A percentile compares a stretch with the other conserved stretches of the same genome.
Evolutionary conservation across 2,888 invertebrate genomes (phyloP).

Genomic region (Heterodera filipjevi): DNA sequence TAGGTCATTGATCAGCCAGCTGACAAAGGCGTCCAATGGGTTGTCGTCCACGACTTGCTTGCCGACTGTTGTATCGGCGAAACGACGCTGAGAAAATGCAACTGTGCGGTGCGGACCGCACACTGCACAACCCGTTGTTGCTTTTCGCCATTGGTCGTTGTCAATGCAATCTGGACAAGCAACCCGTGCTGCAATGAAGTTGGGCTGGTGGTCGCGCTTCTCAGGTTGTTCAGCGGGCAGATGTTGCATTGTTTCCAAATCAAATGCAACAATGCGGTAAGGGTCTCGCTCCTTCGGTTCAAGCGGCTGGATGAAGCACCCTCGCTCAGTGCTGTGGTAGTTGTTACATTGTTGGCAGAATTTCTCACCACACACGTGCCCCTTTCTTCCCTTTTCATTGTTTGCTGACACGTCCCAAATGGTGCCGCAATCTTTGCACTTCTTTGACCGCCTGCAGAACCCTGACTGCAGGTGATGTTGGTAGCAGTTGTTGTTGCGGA

Average conservation of each 20-base stretch:
- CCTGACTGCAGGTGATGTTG: too few species aligned
- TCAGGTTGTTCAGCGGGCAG: not conserved
- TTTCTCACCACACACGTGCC: not conserved
- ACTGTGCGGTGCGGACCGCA: not conserved
- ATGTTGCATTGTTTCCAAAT: constrained; percentile 11
- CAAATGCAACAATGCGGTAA: constrained; percentile 8
- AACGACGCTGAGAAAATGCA: not conserved
- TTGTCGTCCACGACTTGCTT: not conserved
- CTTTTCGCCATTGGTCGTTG: too few species aligned
- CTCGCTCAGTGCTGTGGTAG: not conserved
- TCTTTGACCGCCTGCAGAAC: too few species aligned
- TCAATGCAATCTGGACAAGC: not conserved
- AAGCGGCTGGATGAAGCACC: constrained; percentile 1
- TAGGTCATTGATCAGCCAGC: constrained; percentile 7
- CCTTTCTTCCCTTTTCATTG: constrained; percentile 7
- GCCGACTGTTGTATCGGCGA: constrained; percentile 15
- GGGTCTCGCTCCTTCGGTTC: not conserved
- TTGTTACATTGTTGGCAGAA: not conserved
- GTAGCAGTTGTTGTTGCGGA: constrained; percentile 4
- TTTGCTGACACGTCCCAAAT: constrained; percentile 10
- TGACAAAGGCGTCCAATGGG: constrained; percentile 22
- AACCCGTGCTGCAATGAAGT: constrained; percentile 13
- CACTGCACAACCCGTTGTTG: too few species aligned
- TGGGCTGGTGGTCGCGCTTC: constrained; percentile 3
- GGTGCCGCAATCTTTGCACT: constrained; percentile 9